These are phyloP conservation scores for Elmis aenea DNA, from an alignment of 2,888 invertebrate species.

Conservation along the genomic window DNA sequence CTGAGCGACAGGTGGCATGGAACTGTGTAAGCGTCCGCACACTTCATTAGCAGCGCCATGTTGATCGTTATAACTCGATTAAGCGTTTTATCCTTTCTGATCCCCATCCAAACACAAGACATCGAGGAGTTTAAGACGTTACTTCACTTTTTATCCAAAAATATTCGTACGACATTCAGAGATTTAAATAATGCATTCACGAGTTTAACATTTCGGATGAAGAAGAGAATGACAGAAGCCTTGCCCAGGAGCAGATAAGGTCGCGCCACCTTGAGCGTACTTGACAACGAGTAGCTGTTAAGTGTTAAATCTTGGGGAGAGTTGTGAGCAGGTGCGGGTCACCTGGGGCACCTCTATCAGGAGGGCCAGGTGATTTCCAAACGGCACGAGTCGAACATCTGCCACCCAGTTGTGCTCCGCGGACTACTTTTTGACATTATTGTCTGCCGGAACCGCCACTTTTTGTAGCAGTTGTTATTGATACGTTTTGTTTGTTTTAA, in stretches of 20 bases:
- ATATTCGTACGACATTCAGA: too few relatives aligned
- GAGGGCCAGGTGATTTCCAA: conserved; percentile 36
- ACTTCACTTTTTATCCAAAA: too few relatives aligned
- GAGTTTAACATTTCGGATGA: conserved; percentile 7
- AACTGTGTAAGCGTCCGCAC: conserved; percentile 28
- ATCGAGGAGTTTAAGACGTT: too few relatives aligned
- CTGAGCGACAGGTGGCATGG: conserved; percentile 35
- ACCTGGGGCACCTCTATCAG: conserved; percentile 36
- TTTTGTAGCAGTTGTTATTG: conserved; percentile 21
- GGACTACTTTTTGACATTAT: conserved; percentile 31
- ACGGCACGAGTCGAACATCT: conserved; percentile 35
- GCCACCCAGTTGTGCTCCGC: conserved; percentile 29
- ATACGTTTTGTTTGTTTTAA: conserved; percentile 15
- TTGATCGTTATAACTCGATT: conserved; percentile 32
- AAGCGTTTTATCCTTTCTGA: conserved; percentile 20
- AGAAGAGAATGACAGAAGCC: conserved; percentile 1
- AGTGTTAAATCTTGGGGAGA: conserved; percentile 18
- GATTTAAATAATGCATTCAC: too few relatives aligned
- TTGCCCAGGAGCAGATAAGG: conserved; percentile 2
- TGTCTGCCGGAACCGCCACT: conserved; percentile 27
- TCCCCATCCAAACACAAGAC: conserved; percentile 3
- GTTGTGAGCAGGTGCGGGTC: conserved; percentile 35
- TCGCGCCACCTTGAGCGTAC: too few relatives aligned
- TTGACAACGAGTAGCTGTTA: conserved; percentile 9
- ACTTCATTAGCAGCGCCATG: conserved; percentile 31